Percentiles rank a stretch among this genome's conserved stretches.
These are phyloP conservation scores for Gopherus evgoodei DNA, from an alignment of 2,113 vertebrate genomes.

Conservation along the genomic window DNA sequence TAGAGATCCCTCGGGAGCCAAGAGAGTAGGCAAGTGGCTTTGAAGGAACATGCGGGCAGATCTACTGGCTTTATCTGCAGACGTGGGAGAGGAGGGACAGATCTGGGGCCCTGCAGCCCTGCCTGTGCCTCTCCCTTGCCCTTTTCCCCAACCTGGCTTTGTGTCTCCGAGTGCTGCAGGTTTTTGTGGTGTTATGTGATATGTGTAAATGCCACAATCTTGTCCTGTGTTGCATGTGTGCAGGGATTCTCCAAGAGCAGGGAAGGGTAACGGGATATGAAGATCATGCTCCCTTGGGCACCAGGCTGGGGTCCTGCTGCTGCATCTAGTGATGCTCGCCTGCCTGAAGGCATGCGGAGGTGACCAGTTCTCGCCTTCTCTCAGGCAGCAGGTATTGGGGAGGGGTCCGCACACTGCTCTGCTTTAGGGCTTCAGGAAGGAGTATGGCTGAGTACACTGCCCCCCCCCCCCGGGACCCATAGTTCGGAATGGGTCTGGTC, in stretches of 20 bases:
- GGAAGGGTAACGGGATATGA: no score
- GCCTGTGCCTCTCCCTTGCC: background rate
- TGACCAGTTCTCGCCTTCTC: no score
- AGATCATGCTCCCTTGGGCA: no score
- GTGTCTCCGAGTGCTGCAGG: background rate
- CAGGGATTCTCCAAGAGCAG: background rate
- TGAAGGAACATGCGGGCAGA: background rate
- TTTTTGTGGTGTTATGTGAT: background rate
- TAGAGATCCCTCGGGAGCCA: background rate
- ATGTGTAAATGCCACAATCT: background rate
- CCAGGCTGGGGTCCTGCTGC: no score
- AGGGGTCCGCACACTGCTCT: no score
- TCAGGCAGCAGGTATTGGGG: no score
- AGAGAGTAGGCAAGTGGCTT: background rate
- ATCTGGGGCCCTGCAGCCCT: background rate
- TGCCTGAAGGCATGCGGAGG: no score
- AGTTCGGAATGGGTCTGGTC: no score
- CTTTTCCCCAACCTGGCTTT: background rate
- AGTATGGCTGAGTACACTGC: no score
- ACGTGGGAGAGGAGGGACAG: background rate
- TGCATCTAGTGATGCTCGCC: no score
- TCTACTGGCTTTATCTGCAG: background rate
- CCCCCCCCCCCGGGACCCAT: accelerated
- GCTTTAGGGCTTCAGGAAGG: no score
- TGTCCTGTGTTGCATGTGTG: background rate